Percentiles rank a stretch among this genome's conserved stretches.
Conservation (phyloP, 2,888 invertebrate genomes). For the Busseola fusca region DNA sequence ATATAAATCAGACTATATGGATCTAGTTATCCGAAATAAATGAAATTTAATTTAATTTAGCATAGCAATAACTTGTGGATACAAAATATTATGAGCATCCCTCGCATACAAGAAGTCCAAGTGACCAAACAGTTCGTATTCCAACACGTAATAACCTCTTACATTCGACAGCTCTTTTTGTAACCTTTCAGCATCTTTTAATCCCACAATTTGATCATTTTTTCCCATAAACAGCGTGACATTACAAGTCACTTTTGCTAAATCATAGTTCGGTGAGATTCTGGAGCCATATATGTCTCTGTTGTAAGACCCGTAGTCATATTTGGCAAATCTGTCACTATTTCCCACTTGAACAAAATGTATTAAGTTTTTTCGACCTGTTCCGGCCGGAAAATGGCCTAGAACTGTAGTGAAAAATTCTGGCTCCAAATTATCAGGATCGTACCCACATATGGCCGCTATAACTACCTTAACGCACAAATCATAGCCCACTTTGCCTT, state of each 20-base stretch:
- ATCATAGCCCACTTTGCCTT: constrained; percentile 39
- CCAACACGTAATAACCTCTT: constrained; percentile 11
- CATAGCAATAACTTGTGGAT: constrained; percentile 22
- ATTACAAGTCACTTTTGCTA: constrained; percentile 25
- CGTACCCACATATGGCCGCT: constrained; percentile 16
- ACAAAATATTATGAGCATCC: constrained; percentile 27
- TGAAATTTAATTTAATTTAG: no score
- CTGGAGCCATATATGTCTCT: constrained; percentile 17
- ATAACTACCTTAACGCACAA: constrained; percentile 16
- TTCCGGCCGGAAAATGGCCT: background rate
- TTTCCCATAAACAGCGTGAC: constrained; percentile 24
- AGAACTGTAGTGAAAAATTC: background rate
- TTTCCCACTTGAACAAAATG: constrained; percentile 4
- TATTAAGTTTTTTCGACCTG: constrained; percentile 1
- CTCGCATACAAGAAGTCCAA: constrained; percentile 18
- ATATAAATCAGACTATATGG: no score
- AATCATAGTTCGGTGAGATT: constrained; percentile 29
- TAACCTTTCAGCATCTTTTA: constrained; percentile 15
- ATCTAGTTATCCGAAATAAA: no score
- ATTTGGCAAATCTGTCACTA: constrained; percentile 10
- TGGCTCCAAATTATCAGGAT: constrained; percentile 9
- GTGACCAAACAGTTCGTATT: constrained; percentile 31
- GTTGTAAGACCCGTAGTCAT: constrained; percentile 20
- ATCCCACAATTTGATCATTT: constrained; percentile 24
- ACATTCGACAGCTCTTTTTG: constrained; percentile 28